phyloP scores from a whole-genome alignment of 64 coral and sea anemone genomes.

The Acropora yongei region DNA sequence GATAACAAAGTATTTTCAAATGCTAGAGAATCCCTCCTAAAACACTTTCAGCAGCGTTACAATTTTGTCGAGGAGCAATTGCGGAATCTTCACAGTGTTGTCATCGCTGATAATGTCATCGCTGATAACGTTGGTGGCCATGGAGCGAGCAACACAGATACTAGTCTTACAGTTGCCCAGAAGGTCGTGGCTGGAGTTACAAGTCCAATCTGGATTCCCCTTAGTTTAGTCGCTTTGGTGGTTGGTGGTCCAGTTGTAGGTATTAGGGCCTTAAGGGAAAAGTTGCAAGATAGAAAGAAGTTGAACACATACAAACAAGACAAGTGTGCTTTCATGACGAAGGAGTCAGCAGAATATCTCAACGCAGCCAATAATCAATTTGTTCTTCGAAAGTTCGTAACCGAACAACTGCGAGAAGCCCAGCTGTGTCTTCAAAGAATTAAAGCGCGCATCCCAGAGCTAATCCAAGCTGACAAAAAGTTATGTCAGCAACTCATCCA shows the following conservation, averaged over 20 bases:
- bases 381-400: background rate
- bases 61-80: too few species aligned
- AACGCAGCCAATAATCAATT: background rate
- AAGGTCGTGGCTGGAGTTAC: constrained; percentile 5
- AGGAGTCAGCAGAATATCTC: background rate
- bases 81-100: too few species aligned
- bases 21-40: too few species aligned
- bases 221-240: constrained; percentile 4
- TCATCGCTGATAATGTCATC: too few species aligned
- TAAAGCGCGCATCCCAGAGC: constrained; percentile 8
- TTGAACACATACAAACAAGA: background rate
- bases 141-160: too few species aligned
- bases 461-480: constrained; percentile 2
- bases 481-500: background rate
- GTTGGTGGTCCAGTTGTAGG: background rate
- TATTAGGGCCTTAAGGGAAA: background rate
- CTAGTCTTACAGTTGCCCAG: background rate
- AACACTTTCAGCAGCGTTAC: too few species aligned
- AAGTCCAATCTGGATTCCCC: constrained; percentile 39
- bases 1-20: too few species aligned
- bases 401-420: background rate
- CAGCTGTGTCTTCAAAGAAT: background rate
- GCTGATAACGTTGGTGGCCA: background rate
- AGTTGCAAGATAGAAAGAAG: background rate
- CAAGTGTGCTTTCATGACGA: constrained; percentile 19